Conservation (phyloP, 2,888 invertebrate species). For the Uloborus plumipes region DNA sequence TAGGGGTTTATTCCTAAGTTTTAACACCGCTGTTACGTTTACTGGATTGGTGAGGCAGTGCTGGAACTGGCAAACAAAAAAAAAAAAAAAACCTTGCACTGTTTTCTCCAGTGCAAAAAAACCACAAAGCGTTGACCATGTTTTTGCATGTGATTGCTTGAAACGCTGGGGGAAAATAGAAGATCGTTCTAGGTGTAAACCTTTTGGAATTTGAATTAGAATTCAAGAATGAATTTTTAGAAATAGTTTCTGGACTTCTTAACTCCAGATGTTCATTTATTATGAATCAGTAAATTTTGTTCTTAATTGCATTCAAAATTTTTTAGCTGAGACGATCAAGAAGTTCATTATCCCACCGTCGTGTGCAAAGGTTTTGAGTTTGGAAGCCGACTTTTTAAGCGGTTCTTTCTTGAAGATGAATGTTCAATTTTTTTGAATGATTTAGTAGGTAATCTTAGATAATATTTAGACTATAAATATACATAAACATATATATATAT, state of each 20-base stretch:
- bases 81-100: neutral
- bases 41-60: conserved; percentile 11
- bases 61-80: no score
- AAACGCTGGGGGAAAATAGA: no score
- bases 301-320: neutral
- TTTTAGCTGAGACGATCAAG: conserved; percentile 8
- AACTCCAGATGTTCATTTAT: no score
- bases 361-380: conserved; percentile 19
- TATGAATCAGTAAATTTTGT: no score
- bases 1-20: no score
- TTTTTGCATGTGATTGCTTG: no score
- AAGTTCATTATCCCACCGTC: conserved; percentile 18
- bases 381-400: conserved; percentile 11
- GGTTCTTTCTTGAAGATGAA: conserved; percentile 8
- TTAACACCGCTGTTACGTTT: neutral
- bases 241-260: no score
- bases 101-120: no score
- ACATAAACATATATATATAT: neutral
- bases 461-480: conserved; percentile 14
- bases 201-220: no score
- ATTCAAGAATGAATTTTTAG: no score
- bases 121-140: no score
- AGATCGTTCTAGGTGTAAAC: no score
- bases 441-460: conserved; percentile 18
- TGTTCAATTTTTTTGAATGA: conserved; percentile 17